Evolutionary conservation across 2,888 invertebrate genomes (phyloP).

Genomic region (Orchestes rusci): DNA sequence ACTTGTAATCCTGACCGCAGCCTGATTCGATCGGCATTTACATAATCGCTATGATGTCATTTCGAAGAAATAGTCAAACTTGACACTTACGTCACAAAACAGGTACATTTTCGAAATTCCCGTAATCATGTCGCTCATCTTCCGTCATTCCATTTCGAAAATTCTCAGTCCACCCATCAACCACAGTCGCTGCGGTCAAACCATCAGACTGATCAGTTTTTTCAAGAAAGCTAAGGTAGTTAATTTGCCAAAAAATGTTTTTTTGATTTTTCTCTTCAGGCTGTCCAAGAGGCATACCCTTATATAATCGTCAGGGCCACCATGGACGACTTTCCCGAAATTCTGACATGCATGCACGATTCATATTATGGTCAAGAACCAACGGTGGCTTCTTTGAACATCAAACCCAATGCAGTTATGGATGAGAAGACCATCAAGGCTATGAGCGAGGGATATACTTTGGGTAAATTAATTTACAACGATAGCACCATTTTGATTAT

Average conservation of each 20-base stretch:
- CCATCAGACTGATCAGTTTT: slow-evolving; percentile 2
- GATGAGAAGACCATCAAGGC: slow-evolving; percentile 29
- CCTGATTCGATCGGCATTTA: no score
- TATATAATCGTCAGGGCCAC: slow-evolving; percentile 43
- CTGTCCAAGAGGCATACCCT: slow-evolving; percentile 18
- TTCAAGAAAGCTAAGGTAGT: slow-evolving; percentile 14
- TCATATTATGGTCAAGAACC: slow-evolving; percentile 52
- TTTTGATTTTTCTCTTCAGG: neutral
- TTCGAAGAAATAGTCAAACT: no score
- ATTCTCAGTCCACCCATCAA: slow-evolving; percentile 20
- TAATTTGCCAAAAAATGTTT: no score
- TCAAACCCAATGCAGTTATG: slow-evolving; percentile 36
- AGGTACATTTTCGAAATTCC: slow-evolving; percentile 22
- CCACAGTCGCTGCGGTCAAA: neutral
- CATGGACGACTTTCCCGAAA: slow-evolving; percentile 42
- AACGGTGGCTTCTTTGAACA: slow-evolving; percentile 44
- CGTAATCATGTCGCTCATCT: slow-evolving; percentile 31
- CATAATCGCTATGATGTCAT: no score
- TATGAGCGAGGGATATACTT: slow-evolving; percentile 37
- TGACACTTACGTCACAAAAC: no score
- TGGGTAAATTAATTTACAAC: slow-evolving; percentile 13
- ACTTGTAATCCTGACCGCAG: no score
- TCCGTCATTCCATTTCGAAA: slow-evolving; percentile 25
- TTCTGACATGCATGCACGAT: slow-evolving; percentile 47
- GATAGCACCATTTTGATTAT: slow-evolving; percentile 26